These are phyloP conservation scores for Metallyticus violacea DNA, from an alignment of 2,888 invertebrate genomes.

Conservation along the genomic window DNA sequence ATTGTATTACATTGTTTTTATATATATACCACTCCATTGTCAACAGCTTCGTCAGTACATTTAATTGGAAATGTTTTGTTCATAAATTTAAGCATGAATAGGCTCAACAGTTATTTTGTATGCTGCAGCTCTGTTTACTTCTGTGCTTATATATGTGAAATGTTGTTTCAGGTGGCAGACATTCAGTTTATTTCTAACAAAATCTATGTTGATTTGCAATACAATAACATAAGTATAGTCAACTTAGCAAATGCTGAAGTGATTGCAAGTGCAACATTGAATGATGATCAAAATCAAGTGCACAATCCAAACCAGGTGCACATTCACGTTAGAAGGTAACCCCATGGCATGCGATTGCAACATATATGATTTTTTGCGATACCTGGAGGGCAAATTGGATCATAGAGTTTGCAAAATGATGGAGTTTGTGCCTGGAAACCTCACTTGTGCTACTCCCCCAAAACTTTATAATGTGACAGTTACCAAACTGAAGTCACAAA, in stretches of 20 bases:
- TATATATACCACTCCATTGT: too few relatives aligned
- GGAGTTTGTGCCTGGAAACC: conserved; percentile 45
- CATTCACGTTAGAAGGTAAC: conserved; percentile 53
- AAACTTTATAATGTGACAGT: conserved; percentile 40
- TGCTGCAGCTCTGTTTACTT: background rate
- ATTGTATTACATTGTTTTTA: too few relatives aligned
- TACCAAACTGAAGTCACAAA: conserved; percentile 45
- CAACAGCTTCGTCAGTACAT: too few relatives aligned
- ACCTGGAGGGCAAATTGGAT: conserved; percentile 49
- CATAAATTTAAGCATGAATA: too few relatives aligned
- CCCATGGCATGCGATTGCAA: conserved; percentile 62
- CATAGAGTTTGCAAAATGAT: conserved; percentile 41
- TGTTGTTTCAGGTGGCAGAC: conserved; percentile 40
- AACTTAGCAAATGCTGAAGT: conserved; percentile 43
- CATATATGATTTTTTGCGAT: conserved; percentile 54
- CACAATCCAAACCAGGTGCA: conserved; percentile 36
- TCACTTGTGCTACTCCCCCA: conserved; percentile 50
- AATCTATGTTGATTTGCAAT: conserved; percentile 51
- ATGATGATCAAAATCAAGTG: background rate
- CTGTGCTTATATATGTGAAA: background rate
- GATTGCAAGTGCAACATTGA: conserved; percentile 33
- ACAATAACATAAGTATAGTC: conserved; percentile 55
- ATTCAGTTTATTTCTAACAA: conserved; percentile 45
- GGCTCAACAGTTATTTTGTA: too few relatives aligned
- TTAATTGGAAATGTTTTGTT: too few relatives aligned